phyloP scores from a whole-genome alignment of 1,140 invertebrate species.

The Eufriesea mexicana region DNA sequence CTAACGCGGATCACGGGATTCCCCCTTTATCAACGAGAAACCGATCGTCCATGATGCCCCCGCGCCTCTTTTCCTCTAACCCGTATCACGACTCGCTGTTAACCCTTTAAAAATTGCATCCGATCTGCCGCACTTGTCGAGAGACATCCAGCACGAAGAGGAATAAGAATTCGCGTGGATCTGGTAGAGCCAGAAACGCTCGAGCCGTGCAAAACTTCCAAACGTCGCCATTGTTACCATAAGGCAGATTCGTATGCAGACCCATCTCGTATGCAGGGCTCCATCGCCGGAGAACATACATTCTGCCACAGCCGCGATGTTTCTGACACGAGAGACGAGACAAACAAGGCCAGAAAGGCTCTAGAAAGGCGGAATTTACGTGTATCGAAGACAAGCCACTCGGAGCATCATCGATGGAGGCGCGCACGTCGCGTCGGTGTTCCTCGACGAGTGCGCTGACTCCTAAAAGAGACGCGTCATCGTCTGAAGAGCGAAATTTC shows the following conservation, averaged over 20 bases:
- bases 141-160: no score
- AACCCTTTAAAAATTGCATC: no score
- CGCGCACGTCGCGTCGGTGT: background rate
- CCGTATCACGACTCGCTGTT: no score
- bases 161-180: no score
- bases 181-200: no score
- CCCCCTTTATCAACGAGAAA: background rate
- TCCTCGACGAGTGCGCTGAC: background rate
- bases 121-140: no score
- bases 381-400: constrained; percentile 14
- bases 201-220: no score
- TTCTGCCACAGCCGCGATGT: background rate
- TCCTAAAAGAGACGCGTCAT: background rate
- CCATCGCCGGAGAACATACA: background rate
- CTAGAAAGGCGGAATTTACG: constrained; percentile 8
- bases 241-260: background rate
- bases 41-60: no score
- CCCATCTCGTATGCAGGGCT: no score
- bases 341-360: constrained; percentile 6
- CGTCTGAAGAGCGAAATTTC: constrained; percentile 11
- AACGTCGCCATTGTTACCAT: no score
- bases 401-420: background rate
- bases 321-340: background rate
- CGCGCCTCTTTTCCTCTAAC: no score
- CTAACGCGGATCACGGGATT: background rate